Conservation (phyloP, 2,888 invertebrate species). For the Heliconius ismenius region DNA sequence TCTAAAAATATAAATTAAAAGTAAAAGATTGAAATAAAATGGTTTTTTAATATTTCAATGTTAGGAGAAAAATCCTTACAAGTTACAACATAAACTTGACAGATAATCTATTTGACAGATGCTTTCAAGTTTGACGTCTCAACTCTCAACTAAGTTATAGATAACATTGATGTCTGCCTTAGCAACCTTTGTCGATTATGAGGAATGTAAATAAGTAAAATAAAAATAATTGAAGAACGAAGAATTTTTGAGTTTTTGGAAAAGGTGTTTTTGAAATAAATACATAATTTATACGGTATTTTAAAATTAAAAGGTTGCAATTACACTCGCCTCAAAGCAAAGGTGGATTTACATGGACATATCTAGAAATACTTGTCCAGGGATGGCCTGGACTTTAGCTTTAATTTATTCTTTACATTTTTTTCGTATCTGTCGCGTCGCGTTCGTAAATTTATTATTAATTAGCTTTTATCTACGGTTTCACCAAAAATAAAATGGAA, state of each 20-base stretch:
- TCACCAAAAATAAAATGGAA: no score
- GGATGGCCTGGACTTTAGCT: no score
- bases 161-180: neutral
- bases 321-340: neutral
- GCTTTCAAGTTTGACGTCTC: constrained; percentile 8
- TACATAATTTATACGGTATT: neutral
- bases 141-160: neutral
- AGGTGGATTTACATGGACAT: no score
- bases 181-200: neutral
- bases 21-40: neutral
- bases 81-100: neutral
- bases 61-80: neutral
- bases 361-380: no score
- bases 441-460: no score
- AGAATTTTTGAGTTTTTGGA: neutral
- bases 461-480: no score
- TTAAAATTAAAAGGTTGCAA: neutral
- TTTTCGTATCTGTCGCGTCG: no score
- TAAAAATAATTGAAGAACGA: neutral
- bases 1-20: neutral
- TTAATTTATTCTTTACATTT: no score
- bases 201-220: neutral
- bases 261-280: neutral
- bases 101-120: constrained; percentile 20
- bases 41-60: neutral